These are phyloP conservation scores for Galerucella pusilla DNA, from an alignment of 2,888 invertebrate genomes.

Conservation along the genomic window DNA sequence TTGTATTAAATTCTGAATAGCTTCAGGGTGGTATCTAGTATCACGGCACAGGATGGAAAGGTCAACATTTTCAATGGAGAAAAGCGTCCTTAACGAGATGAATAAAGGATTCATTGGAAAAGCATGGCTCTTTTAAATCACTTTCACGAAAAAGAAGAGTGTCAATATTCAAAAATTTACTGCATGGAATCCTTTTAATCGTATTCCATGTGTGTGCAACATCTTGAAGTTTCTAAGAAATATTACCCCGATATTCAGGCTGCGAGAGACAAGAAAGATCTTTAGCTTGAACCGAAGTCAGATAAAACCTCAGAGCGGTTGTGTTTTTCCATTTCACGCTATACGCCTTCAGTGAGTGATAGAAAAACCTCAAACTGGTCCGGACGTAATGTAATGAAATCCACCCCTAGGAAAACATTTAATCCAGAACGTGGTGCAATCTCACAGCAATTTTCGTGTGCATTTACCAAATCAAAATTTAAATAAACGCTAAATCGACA, in stretches of 20 bases:
- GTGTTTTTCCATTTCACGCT: conserved; percentile 35
- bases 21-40: too few species aligned
- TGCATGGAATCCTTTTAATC: background rate
- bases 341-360: conserved; percentile 34
- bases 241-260: conserved; percentile 12
- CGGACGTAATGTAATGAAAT: conserved; percentile 36
- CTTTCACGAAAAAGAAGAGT: too few species aligned
- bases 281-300: conserved; percentile 7
- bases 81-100: too few species aligned
- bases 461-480: conserved; percentile 35
- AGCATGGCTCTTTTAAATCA: background rate
- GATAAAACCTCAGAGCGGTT: conserved; percentile 20
- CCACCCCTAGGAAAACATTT: conserved; percentile 29
- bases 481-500: conserved; percentile 22
- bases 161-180: background rate
- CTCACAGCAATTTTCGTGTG: conserved; percentile 28
- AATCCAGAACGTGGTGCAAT: conserved; percentile 30
- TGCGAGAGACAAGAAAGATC: background rate
- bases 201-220: background rate
- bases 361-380: conserved; percentile 35
- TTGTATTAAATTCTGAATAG: too few species aligned
- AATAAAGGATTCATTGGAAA: background rate
- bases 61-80: too few species aligned
- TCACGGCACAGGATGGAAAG: too few species aligned
- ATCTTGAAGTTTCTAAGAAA: background rate